Conservation (phyloP, 2,113 vertebrate genomes). For the Pedetes capensis region DNA sequence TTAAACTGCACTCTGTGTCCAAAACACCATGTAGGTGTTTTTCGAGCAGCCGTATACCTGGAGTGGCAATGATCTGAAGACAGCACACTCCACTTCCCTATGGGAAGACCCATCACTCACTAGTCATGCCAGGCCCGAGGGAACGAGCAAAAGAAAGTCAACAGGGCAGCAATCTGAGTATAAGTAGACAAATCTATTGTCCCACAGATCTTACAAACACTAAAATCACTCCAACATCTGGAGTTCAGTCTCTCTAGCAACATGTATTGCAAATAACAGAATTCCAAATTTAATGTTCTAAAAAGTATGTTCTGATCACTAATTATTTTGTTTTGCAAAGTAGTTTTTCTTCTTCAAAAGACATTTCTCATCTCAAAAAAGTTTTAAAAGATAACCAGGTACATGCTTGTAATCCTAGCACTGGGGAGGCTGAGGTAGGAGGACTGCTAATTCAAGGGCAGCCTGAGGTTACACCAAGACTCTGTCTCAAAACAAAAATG, state of each 20-base stretch:
- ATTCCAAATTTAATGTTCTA: not conserved
- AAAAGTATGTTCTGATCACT: not conserved
- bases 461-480: not conserved
- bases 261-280: not conserved
- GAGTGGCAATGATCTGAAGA: constrained; percentile 68
- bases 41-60: constrained; percentile 17
- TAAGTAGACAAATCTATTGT: not conserved
- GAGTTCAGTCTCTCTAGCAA: not conserved
- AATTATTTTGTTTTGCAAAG: not conserved
- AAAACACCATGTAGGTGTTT: not conserved
- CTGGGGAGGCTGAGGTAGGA: not conserved
- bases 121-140: not conserved
- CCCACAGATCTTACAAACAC: not conserved
- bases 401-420: not conserved
- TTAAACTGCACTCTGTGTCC: not conserved
- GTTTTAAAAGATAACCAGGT: not conserved
- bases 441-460: not conserved
- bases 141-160: not conserved
- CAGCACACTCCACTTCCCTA: constrained; percentile 68
- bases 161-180: not conserved
- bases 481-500: too few species aligned
- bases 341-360: not conserved
- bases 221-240: fast-evolving
- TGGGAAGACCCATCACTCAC: constrained; percentile 43
- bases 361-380: not conserved